phyloP scores from a whole-genome alignment of 2,113 vertebrate genomes.

The Alligator mississippiensis region DNA sequence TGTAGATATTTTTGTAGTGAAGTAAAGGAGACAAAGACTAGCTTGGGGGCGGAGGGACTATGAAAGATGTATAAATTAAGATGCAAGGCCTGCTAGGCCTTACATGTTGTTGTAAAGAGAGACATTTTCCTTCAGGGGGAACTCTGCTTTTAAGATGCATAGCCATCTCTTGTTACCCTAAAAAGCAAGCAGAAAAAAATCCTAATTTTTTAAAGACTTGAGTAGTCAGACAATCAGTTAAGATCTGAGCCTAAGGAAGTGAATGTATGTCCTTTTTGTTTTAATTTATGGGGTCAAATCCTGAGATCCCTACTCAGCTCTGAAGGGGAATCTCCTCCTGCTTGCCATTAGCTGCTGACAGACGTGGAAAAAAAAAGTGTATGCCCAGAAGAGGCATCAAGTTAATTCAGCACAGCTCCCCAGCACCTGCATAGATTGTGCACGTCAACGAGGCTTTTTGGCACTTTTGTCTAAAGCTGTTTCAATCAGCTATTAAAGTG shows the following conservation, averaged over 20 bases:
- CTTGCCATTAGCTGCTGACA: not conserved
- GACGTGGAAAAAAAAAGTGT: no score
- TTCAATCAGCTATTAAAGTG: no score
- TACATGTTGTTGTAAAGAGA: not conserved
- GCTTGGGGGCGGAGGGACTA: accelerated
- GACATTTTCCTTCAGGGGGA: accelerated
- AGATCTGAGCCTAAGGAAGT: not conserved
- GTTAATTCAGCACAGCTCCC: no score
- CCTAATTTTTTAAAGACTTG: not conserved
- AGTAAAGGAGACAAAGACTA: not conserved
- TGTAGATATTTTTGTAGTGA: not conserved
- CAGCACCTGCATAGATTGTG: no score
- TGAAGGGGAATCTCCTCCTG: not conserved
- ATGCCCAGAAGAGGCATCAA: no score
- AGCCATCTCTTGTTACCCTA: not conserved
- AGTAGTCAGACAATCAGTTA: not conserved
- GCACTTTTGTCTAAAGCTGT: no score
- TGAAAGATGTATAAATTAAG: not conserved
- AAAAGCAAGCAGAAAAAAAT: accelerated
- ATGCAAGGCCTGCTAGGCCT: not conserved
- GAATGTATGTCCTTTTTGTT: not conserved
- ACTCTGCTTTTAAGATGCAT: not conserved
- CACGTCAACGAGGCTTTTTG: no score
- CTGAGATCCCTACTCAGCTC: not conserved
- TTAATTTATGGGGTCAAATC: not conserved